Evolutionary conservation across 2,888 invertebrate genomes (phyloP).

Genomic region (Pasiphila rectangulata): DNA sequence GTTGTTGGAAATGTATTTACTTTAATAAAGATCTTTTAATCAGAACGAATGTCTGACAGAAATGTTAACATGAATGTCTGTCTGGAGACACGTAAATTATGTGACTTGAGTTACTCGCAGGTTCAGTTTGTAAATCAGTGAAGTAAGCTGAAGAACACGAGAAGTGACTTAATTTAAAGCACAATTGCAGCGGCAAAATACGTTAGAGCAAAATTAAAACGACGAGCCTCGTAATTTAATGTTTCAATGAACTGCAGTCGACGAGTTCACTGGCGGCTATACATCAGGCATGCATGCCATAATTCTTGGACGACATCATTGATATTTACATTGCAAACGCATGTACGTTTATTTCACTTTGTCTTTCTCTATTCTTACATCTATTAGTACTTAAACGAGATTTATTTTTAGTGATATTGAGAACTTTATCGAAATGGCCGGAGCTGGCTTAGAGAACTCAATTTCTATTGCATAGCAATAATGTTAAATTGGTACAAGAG

Average conservation of each 20-base stretch:
- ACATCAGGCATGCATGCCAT: constrained; percentile 48
- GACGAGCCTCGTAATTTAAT: constrained; percentile 52
- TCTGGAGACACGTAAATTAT: constrained; percentile 41
- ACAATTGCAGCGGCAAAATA: constrained; percentile 27
- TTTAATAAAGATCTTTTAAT: constrained; percentile 36
- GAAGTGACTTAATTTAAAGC: constrained; percentile 32
- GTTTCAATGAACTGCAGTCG: constrained; percentile 49
- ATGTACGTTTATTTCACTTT: constrained; percentile 2
- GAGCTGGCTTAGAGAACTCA: constrained; percentile 15
- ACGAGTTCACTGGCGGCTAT: constrained; percentile 50
- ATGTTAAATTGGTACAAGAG: constrained; percentile 35
- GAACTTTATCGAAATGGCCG: not conserved
- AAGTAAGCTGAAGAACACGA: constrained; percentile 30
- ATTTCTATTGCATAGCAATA: constrained; percentile 33
- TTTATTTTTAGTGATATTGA: not conserved
- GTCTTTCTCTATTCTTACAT: not conserved
- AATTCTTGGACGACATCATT: constrained; percentile 34
- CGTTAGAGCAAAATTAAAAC: constrained; percentile 31
- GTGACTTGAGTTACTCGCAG: constrained; percentile 49
- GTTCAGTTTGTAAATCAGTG: constrained; percentile 46
- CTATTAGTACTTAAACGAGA: not conserved
- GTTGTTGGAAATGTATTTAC: too few species aligned
- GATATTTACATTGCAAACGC: constrained; percentile 30
- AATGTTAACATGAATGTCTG: constrained; percentile 31
- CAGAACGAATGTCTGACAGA: constrained; percentile 32